Percentiles rank a stretch among this genome's conserved stretches.
phyloP scores from a whole-genome alignment of 2,113 vertebrate genomes.

The Syrmaticus mikado region DNA sequence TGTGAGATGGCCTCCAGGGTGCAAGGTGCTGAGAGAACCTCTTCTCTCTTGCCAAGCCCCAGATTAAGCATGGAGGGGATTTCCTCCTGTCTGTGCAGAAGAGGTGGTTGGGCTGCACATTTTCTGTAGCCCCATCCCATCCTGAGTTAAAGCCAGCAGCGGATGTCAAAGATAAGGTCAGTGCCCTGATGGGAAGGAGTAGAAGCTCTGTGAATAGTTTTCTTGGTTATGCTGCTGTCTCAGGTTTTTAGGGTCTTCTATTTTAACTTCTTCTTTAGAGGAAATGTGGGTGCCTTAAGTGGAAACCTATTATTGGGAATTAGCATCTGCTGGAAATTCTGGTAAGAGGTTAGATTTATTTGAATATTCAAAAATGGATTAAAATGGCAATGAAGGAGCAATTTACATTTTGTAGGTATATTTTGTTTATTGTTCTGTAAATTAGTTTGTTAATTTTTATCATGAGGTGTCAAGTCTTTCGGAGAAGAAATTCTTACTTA shows the following conservation, averaged over 20 bases:
- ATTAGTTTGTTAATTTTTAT: background rate
- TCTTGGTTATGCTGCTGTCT: background rate
- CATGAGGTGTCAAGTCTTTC: background rate
- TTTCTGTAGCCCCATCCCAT: background rate
- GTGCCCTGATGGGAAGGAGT: background rate
- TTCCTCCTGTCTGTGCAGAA: slow-evolving; percentile 30
- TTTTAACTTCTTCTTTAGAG: background rate
- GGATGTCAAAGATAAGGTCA: background rate
- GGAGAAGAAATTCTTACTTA: background rate
- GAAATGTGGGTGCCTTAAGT: background rate
- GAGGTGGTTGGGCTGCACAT: slow-evolving; percentile 20
- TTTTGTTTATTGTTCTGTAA: background rate
- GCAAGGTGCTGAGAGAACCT: background rate
- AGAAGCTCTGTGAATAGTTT: background rate
- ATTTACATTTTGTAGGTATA: background rate
- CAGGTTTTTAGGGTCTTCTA: background rate
- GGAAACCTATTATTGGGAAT: background rate
- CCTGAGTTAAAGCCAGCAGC: background rate
- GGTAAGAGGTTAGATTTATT: background rate
- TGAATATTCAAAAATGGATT: background rate
- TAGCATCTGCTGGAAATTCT: background rate
- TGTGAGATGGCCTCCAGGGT: background rate
- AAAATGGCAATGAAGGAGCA: background rate
- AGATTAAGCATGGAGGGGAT: slow-evolving; percentile 56
- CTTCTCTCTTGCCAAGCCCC: background rate